Conservation (phyloP, 2,888 invertebrate genomes). For the Tridacna crocea region DNA sequence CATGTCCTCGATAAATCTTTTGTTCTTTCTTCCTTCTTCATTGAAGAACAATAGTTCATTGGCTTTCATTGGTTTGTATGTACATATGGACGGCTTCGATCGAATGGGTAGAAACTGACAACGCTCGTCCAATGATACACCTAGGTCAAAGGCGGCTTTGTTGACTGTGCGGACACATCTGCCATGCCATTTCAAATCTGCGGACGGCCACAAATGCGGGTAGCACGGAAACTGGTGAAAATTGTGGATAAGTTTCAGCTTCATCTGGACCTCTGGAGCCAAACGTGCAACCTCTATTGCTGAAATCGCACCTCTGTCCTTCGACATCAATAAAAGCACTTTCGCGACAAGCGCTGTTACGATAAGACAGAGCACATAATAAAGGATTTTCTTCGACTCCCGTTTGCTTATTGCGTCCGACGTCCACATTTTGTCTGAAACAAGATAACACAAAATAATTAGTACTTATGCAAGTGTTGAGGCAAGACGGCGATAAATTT, state of each 20-base stretch:
- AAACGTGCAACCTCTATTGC: too few species aligned
- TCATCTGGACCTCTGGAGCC: too few species aligned
- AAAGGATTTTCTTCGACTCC: too few species aligned
- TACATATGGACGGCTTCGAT: slow-evolving; percentile 8
- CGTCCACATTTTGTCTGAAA: too few species aligned
- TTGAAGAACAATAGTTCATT: neutral
- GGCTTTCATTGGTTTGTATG: neutral
- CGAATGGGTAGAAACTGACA: slow-evolving; percentile 8
- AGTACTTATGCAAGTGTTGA: too few species aligned
- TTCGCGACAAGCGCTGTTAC: too few species aligned
- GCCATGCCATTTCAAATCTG: neutral
- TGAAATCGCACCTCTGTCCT: too few species aligned
- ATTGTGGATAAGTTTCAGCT: neutral
- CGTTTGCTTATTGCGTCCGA: too few species aligned
- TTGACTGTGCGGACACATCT: slow-evolving; percentile 12
- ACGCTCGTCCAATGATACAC: slow-evolving; percentile 2
- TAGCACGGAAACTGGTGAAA: slow-evolving; percentile 14
- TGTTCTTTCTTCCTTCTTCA: neutral
- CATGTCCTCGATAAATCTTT: neutral
- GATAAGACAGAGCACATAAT: too few species aligned
- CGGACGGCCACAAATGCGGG: neutral
- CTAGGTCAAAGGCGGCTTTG: neutral
- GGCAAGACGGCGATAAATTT: too few species aligned
- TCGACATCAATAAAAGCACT: too few species aligned
- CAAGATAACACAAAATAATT: too few species aligned